Percentiles rank a stretch among this genome's conserved stretches.
Conservation (phyloP, 2,888 invertebrate species). For the Prenolepis imparis region DNA sequence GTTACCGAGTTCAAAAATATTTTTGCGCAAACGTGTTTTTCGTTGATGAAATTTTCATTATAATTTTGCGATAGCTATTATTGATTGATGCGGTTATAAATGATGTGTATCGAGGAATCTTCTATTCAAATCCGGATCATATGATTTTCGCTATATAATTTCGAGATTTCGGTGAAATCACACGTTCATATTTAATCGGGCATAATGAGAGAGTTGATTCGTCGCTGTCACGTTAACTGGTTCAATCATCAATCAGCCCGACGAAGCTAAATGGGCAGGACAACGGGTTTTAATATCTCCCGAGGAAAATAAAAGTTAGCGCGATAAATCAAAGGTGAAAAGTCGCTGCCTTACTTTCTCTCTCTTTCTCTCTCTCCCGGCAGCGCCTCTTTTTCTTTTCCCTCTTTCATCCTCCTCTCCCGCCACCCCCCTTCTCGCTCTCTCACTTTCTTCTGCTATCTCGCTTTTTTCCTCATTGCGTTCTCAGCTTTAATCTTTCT, state of each 20-base stretch:
- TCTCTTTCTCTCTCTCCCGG: constrained; percentile 63
- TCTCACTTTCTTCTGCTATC: constrained; percentile 53
- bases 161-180: neutral
- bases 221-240: constrained; percentile 68
- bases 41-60: neutral
- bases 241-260: constrained; percentile 85
- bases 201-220: constrained; percentile 65
- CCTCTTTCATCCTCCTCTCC: constrained; percentile 61
- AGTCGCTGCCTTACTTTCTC: constrained; percentile 82
- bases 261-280: constrained; percentile 85
- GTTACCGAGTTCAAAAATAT: neutral
- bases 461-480: constrained; percentile 57
- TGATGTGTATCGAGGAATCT: neutral
- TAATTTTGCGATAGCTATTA: constrained; percentile 3
- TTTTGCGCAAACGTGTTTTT: neutral
- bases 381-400: constrained; percentile 62
- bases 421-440: constrained; percentile 63
- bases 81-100: neutral
- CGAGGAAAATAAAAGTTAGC: constrained; percentile 85
- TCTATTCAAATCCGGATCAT: constrained; percentile 1
- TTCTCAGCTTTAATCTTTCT: constrained; percentile 67
- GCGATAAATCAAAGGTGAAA: constrained; percentile 86
- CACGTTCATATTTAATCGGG: constrained; percentile 64
- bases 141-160: neutral
- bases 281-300: constrained; percentile 86